phyloP scores from a whole-genome alignment of 1,140 invertebrate species.

The Caerostris extrusa region DNA sequence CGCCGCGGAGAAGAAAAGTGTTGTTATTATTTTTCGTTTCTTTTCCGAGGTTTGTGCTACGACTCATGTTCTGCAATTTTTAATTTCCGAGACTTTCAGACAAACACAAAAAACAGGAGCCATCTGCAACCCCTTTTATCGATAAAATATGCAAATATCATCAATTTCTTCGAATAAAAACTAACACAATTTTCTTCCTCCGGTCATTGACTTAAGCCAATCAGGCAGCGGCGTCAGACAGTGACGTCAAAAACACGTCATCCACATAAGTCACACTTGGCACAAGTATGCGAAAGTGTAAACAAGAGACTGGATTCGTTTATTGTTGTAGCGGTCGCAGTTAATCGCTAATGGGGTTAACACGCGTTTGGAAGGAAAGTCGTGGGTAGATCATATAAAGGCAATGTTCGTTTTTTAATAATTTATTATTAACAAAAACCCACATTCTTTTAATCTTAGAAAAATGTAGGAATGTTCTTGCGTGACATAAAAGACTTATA shows the following conservation, averaged over 20 bases:
- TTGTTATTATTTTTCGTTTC: constrained; percentile 15
- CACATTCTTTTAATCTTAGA: neutral
- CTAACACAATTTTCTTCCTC: neutral
- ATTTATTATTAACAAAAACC: neutral
- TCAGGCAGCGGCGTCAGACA: neutral
- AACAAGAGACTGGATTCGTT: neutral
- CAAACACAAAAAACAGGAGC: neutral
- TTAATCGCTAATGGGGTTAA: neutral
- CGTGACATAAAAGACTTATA: neutral
- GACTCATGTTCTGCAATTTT: neutral
- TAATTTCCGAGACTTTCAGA: neutral
- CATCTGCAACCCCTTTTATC: neutral
- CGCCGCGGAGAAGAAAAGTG: constrained; percentile 7
- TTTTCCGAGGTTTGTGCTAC: constrained; percentile 17
- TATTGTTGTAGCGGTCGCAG: neutral
- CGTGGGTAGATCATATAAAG: no score
- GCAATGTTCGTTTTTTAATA: no score
- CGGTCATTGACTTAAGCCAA: constrained; percentile 26
- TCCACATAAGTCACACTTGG: neutral
- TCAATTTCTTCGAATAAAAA: constrained; percentile 27
- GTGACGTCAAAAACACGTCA: constrained; percentile 16
- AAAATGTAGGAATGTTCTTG: neutral
- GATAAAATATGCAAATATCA: constrained; percentile 28
- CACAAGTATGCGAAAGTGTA: neutral
- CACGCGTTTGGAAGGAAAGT: neutral